Conservation (phyloP, 1,140 invertebrate species). For the Saxidomus purpurata region DNA sequence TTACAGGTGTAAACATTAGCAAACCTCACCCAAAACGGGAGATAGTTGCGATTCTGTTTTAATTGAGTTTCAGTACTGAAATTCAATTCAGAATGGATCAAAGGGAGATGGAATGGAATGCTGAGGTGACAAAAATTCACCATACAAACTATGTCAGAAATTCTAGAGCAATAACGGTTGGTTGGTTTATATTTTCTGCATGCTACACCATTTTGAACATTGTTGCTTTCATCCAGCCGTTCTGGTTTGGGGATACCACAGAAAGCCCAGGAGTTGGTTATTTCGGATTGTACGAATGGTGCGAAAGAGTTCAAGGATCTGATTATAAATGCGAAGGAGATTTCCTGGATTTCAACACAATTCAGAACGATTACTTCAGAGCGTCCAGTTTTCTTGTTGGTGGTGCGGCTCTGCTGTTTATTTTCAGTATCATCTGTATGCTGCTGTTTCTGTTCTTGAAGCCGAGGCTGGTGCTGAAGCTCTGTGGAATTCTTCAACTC, state of each 20-base stretch:
- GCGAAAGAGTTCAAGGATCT: slow-evolving; percentile 87
- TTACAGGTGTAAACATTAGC: slow-evolving; percentile 58
- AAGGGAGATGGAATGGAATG: slow-evolving; percentile 76
- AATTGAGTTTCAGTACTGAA: background rate
- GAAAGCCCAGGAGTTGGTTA: slow-evolving; percentile 95
- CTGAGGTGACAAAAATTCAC: slow-evolving; percentile 81
- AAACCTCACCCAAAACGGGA: slow-evolving; percentile 64
- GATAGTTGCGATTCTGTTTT: slow-evolving; percentile 17
- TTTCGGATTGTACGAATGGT: slow-evolving; percentile 96
- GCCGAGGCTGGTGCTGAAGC: slow-evolving; percentile 96
- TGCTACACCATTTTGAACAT: slow-evolving; percentile 98
- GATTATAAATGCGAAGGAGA: slow-evolving; percentile 91
- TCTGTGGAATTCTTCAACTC: slow-evolving; percentile 95
- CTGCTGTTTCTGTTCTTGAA: slow-evolving; percentile 98
- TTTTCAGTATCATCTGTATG: slow-evolving; percentile 93
- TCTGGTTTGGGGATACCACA: slow-evolving; percentile 94
- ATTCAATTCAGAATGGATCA: slow-evolving; percentile 65
- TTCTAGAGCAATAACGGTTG: slow-evolving; percentile 97
- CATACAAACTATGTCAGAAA: slow-evolving; percentile 95
- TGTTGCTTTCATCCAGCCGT: slow-evolving; percentile 97
- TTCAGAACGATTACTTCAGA: slow-evolving; percentile 93
- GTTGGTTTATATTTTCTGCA: slow-evolving; percentile 98
- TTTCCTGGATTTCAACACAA: slow-evolving; percentile 93
- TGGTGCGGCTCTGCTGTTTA: slow-evolving; percentile 93
- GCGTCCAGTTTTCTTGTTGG: slow-evolving; percentile 95